These are phyloP conservation scores for Zosterops hypoxanthus DNA, from an alignment of 2,113 vertebrate species.

Conservation along the genomic window DNA sequence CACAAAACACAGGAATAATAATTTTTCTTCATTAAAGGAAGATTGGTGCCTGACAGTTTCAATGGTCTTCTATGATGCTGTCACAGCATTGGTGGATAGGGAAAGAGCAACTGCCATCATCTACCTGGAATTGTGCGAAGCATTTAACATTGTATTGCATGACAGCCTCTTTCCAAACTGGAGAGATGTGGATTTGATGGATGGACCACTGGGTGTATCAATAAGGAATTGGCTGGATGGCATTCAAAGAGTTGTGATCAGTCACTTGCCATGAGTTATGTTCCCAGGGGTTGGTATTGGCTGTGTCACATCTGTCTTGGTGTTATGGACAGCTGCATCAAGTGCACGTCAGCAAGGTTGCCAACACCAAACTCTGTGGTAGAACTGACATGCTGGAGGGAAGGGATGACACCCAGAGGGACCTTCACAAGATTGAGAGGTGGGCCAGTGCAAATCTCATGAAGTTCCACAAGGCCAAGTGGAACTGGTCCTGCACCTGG, in stretches of 20 bases:
- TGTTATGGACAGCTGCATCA: background rate
- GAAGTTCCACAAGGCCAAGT: background rate
- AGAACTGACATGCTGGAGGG: rapidly evolving
- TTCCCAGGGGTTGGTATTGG: background rate
- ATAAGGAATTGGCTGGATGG: background rate
- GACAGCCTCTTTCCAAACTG: background rate
- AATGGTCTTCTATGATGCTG: background rate
- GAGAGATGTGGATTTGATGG: background rate
- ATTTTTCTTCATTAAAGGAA: background rate
- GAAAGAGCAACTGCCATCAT: background rate
- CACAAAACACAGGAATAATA: background rate
- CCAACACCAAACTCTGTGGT: background rate
- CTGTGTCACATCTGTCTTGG: rapidly evolving
- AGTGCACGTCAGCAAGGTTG: background rate
- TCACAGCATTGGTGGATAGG: rapidly evolving
- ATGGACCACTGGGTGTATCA: background rate
- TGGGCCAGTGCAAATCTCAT: background rate
- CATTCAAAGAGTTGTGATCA: background rate
- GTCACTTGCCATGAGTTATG: background rate
- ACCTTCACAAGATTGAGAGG: background rate
- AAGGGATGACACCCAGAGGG: background rate
- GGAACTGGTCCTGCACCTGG: background rate
- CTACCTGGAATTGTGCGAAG: background rate
- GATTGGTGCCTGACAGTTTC: background rate
- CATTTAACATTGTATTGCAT: background rate